Base-by-base conservation (phyloP, 2,888 invertebrate genomes). In the Desoria tigrina region DNA sequence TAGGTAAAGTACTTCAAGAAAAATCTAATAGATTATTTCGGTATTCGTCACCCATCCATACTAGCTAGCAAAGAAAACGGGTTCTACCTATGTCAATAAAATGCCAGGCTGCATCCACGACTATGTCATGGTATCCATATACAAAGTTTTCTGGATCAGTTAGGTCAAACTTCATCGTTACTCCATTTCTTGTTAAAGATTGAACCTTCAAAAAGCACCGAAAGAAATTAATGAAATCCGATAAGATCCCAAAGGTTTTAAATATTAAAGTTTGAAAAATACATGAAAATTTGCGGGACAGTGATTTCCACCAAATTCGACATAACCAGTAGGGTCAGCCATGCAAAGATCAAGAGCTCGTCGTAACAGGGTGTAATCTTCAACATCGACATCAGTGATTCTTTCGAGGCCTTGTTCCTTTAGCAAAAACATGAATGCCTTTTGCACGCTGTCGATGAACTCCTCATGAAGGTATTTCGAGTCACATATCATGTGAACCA, bases 331-430 rank as follows among this genome's bases (percentile, higher is more conserved):
- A 1, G 57, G 57, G 42, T 57, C 57, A 4, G 27, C 61, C n/a
- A 61, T 57, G n/a, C 67, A 68, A 50, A 60, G 42, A 6, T 68
- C 63, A 11, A 67, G 45, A 2, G 63, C 50, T 26, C 59, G 26
- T 14, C 42, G 32, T 9, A 67, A 32, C n/a, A 51, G 26, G n/a
- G 51, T 50, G 37, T 54, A 67, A 39, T 53, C 61, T 6, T 70
- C 70, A 9, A 56, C 24, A 18, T 67, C 66, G 1, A 65, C 42
- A 18, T 71, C 69, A 3, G 24, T 9, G 26, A 67, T 23, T 24
- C 64, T 66, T 21, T 73, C 69, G n/a, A 64, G 54, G 1, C 71
- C 71, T 57, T 65, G 66, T 26, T 73, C 69, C 45, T 68, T 73
- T 28, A 73, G 54, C 4, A 73, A 61, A 28, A 63, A 73, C 24